phyloP scores from a whole-genome alignment of 2,797 vertebrate species.

The Micromesistius poutassou region DNA sequence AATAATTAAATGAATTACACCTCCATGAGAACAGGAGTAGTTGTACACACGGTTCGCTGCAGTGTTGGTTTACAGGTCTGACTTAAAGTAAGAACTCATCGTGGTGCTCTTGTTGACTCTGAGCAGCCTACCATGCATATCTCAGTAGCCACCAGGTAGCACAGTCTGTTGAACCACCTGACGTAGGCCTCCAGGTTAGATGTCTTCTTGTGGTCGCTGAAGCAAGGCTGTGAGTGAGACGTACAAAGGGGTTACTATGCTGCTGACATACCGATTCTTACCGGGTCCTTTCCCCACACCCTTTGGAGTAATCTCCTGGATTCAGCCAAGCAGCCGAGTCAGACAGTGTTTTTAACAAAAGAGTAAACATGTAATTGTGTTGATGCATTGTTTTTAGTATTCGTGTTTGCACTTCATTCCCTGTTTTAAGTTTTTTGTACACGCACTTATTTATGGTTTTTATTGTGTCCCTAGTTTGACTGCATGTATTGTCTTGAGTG shows the following conservation, averaged over 20 bases:
- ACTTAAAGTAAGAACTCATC: background rate
- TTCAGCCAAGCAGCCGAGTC: no score
- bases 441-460: no score
- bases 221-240: constrained; percentile 75
- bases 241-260: constrained; percentile 12
- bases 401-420: no score
- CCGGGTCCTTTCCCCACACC: background rate
- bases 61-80: background rate
- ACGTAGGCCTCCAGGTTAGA: constrained; percentile 93
- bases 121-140: constrained; percentile 87
- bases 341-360: no score
- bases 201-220: constrained; percentile 85
- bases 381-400: no score
- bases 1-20: background rate
- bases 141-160: constrained; percentile 92
- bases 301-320: no score
- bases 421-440: no score
- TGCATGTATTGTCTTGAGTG: no score
- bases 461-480: no score
- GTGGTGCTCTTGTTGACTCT: background rate
- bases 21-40: background rate
- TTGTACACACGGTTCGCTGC: background rate
- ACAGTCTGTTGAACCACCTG: constrained; percentile 92
- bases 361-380: no score
- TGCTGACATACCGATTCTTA: background rate